Conservation (phyloP, 2,888 invertebrate genomes). For the Drosophila nr. perissopoda region DNA sequence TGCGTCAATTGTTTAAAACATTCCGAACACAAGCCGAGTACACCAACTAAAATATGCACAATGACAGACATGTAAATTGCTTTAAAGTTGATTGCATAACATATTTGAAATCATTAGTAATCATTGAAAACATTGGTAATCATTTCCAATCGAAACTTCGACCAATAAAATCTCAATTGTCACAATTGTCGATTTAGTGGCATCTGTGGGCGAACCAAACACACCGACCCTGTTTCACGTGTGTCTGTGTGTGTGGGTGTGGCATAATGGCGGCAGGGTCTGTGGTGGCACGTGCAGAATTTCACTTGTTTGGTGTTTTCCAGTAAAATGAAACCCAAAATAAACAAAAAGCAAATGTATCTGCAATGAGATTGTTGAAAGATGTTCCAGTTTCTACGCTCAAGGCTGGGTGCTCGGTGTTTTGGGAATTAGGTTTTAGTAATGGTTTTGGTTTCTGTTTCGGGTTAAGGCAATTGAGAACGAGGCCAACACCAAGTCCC, state of each 20-base stretch:
- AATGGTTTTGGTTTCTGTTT: constrained; percentile 1
- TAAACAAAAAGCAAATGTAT: constrained; percentile 33
- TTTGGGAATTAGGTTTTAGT: background rate
- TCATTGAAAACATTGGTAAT: constrained; percentile 46
- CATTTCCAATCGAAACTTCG: constrained; percentile 29
- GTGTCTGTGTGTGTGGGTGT: background rate
- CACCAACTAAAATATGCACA: constrained; percentile 14
- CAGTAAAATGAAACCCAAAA: constrained; percentile 28
- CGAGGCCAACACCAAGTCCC: constrained; percentile 13
- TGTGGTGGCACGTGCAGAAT: constrained; percentile 32
- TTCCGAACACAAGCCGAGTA: background rate
- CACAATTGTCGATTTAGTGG: constrained; percentile 57
- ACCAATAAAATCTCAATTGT: constrained; percentile 53
- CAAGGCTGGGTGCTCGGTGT: background rate
- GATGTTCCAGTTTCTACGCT: background rate
- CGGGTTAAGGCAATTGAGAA: constrained; percentile 17
- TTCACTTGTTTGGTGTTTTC: constrained; percentile 35
- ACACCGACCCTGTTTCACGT: background rate
- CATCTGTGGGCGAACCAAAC: constrained; percentile 19
- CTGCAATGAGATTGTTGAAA: constrained; percentile 1
- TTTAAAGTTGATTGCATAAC: constrained; percentile 28
- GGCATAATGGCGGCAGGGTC: background rate
- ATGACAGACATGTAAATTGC: constrained; percentile 26
- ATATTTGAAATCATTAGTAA: constrained; percentile 39
- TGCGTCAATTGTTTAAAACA: constrained; percentile 1